phyloP scores from a whole-genome alignment of 2,113 vertebrate genomes.

The Ochotona princeps region DNA sequence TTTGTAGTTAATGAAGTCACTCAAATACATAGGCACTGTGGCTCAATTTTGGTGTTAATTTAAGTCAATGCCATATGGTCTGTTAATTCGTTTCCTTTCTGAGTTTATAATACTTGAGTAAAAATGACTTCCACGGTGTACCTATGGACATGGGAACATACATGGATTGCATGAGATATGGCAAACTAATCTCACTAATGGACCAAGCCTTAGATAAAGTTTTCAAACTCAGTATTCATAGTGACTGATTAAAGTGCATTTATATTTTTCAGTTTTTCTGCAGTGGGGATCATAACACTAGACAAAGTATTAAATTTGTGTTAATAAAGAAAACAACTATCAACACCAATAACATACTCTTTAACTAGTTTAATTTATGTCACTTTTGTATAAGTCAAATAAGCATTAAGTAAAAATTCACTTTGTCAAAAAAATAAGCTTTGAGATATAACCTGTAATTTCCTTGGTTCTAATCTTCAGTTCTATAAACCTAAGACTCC shows the following conservation, averaged over 20 bases:
- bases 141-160: not conserved
- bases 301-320: not conserved
- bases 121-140: not conserved
- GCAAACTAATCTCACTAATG: not conserved
- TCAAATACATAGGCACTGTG: not conserved
- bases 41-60: constrained; percentile 7
- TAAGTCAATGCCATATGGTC: not conserved
- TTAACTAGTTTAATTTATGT: not conserved
- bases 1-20: not conserved
- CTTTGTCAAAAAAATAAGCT: constrained; percentile 39
- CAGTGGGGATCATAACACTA: not conserved
- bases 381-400: not conserved
- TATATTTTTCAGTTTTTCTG: constrained; percentile 1
- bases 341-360: not conserved
- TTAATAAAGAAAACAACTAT: not conserved
- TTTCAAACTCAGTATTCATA: not conserved
- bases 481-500: constrained; percentile 32
- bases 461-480: constrained; percentile 49
- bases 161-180: not conserved
- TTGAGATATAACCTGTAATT: constrained; percentile 46
- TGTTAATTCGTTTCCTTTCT: not conserved
- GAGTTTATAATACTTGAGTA: constrained; percentile 1
- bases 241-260: not conserved
- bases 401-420: not conserved
- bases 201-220: not conserved